phyloP scores from a whole-genome alignment of 2,888 invertebrate genomes.

The Drosophila quinaria region DNA sequence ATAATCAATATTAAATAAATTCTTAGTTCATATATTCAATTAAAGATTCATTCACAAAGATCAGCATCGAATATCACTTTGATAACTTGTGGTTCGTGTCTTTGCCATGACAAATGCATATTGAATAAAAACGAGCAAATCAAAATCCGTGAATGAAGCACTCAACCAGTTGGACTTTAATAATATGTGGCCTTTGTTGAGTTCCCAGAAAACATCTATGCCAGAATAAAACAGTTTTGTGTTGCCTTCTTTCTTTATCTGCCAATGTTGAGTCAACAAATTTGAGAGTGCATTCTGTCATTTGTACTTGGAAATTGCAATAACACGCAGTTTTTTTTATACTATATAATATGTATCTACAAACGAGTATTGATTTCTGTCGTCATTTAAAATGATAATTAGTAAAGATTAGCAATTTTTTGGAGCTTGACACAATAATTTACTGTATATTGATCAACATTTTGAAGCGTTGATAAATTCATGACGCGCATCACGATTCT shows the following conservation, averaged over 20 bases:
- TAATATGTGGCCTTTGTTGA: slow-evolving; percentile 4
- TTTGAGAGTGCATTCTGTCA: slow-evolving; percentile 9
- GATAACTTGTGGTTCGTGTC: slow-evolving; percentile 5
- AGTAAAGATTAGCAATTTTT: slow-evolving; percentile 41
- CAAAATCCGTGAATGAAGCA: slow-evolving; percentile 13
- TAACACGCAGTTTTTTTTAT: slow-evolving; percentile 22
- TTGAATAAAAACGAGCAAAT: not conserved
- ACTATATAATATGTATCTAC: not conserved
- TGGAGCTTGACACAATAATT: slow-evolving; percentile 35
- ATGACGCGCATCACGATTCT: slow-evolving; percentile 50
- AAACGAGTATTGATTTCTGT: slow-evolving; percentile 9
- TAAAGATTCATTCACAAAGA: not conserved
- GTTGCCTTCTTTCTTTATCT: slow-evolving; percentile 1
- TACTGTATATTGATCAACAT: slow-evolving; percentile 13
- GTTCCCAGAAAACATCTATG: slow-evolving; percentile 13
- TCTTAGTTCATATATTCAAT: no score
- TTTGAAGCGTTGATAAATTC: slow-evolving; percentile 21
- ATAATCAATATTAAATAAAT: no score
- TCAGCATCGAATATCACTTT: not conserved
- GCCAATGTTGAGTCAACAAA: slow-evolving; percentile 15
- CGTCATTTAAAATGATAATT: slow-evolving; percentile 35
- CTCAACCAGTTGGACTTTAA: not conserved
- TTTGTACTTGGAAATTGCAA: slow-evolving; percentile 29
- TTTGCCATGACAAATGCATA: not conserved
- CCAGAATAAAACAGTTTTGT: not conserved